Base-by-base conservation (phyloP, 2,113 vertebrate genomes). In the Lynx canadensis region DNA sequence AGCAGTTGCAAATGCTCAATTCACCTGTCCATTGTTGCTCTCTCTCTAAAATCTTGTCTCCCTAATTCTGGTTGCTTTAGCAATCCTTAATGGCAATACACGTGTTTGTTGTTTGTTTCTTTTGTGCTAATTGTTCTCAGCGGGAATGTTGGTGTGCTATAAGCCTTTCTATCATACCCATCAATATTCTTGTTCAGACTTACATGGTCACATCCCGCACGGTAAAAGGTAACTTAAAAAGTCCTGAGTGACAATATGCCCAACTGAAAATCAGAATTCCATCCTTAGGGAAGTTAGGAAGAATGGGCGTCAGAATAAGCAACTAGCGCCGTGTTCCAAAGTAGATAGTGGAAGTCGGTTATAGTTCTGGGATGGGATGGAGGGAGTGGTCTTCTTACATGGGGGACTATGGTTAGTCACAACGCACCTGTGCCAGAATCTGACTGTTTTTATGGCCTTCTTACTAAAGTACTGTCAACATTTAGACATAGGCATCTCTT, bases 401-500 rank as follows among this genome's bases (percentile, higher is more conserved):
- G 38, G 25, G 29, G 13, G 48, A 31, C n/a, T 71, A 0, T 21
- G 7, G 87, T 14, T 48, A 68, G 41, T 7, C 55, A 85, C 48
- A 85, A 63, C 5, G 91, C 8, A 68, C 36, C 15, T 65, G 5
- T 84, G 63, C n/a, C n/a, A 31, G 69, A 57, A 91, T 55, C 31
- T 96, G 48, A 74, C 74, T 69, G 8, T 89, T 69, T 63, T 31
- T 36, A 25, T 78, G 45, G 25, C 45, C 29, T 6, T 85, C 21
- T 65, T 89, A 69, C 18, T 36, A 45, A 92, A 97, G 16, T 69
- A 63, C 15, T 52, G 5, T 94, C 33, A 91, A 60, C 33, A 81
- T n/a, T 95, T 89, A 97, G 57, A 65, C 14, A 55, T 57, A 82
- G 52, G 31, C 13, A 89, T n/a, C 66, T 91, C 73, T 92, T 94